These are phyloP conservation scores for Colius striatus DNA, from an alignment of 2,113 vertebrate species.

Conservation along the genomic window DNA sequence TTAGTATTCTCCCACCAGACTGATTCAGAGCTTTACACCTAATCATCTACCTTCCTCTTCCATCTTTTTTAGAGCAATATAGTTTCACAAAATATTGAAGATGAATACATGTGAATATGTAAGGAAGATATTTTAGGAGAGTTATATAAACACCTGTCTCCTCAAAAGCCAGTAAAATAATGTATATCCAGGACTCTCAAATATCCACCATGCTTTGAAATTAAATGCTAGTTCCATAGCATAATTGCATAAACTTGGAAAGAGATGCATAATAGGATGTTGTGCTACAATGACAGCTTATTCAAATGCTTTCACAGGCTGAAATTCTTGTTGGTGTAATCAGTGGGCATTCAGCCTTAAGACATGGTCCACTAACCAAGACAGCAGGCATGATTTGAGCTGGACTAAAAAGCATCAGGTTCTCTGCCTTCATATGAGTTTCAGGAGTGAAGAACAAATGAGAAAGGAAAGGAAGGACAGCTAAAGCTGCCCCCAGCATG, in stretches of 20 bases:
- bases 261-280: not conserved
- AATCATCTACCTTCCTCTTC: not conserved
- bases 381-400: not conserved
- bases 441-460: not conserved
- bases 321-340: not conserved
- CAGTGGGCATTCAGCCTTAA: not conserved
- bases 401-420: not conserved
- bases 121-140: not conserved
- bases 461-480: not conserved
- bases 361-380: not conserved
- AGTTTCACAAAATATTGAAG: not conserved
- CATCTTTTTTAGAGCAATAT: not conserved
- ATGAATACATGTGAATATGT: not conserved
- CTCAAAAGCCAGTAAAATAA: not conserved
- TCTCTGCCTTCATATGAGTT: not conserved
- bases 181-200: not conserved
- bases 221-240: not conserved
- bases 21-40: not conserved
- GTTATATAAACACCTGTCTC: not conserved
- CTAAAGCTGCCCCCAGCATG: not conserved
- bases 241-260: not conserved
- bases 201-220: not conserved
- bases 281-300: rapidly evolving
- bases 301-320: not conserved
- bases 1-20: not conserved